phyloP scores from a whole-genome alignment of 2,797 vertebrate species.

The Aselliscus stoliczkanus region DNA sequence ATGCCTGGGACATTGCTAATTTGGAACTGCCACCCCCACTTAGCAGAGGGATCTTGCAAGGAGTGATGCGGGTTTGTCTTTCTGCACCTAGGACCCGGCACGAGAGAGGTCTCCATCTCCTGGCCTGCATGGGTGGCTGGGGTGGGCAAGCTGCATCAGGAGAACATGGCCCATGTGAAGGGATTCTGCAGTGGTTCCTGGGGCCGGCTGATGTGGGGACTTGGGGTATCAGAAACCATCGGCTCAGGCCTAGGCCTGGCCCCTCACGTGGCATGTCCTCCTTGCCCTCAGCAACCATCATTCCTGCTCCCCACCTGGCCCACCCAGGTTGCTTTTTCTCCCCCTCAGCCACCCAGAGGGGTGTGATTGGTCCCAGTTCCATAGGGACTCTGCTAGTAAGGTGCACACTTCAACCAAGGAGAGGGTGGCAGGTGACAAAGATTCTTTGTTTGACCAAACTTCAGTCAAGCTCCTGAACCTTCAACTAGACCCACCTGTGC shows the following conservation, averaged over 20 bases:
- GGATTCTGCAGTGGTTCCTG: not conserved
- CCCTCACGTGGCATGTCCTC: not conserved
- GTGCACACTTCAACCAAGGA: not conserved
- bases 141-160: not conserved
- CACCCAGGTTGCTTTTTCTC: not conserved
- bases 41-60: not conserved
- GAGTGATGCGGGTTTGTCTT: not conserved
- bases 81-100: not conserved
- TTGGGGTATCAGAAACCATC: too few species aligned
- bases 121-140: not conserved
- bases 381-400: not conserved
- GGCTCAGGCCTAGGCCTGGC: not conserved
- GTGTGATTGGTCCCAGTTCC: not conserved
- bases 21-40: constrained; percentile 39
- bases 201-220: not conserved
- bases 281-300: too few species aligned
- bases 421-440: not conserved
- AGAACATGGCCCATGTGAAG: not conserved
- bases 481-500: not conserved
- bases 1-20: constrained; percentile 46
- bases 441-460: not conserved
- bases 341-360: not conserved
- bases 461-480: not conserved
- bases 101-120: not conserved
- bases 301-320: not conserved